Evolutionary conservation across 2,888 invertebrate genomes (phyloP).

Genomic region (Acrocyrtus sp.): DNA sequence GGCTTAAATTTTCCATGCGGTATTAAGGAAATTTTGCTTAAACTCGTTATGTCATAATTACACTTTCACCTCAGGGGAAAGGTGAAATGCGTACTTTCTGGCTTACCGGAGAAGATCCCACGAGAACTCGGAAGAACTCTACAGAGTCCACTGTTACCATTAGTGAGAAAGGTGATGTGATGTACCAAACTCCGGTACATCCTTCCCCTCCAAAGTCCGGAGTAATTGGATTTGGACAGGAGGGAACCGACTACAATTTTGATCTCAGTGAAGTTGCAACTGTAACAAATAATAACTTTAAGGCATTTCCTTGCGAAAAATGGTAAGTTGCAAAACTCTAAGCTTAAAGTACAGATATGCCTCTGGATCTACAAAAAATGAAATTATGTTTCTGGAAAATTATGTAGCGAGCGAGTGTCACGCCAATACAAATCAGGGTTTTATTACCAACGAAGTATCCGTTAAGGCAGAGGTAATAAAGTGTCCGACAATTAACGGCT

Average conservation of each 20-base stretch:
- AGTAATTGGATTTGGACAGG: conserved; percentile 38
- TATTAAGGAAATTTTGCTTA: not conserved
- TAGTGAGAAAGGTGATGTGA: not conserved
- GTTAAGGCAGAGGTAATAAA: conserved; percentile 58
- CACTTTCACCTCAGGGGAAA: conserved; percentile 82
- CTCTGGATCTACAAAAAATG: no score
- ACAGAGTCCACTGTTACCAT: conserved; percentile 24
- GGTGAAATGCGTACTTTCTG: conserved; percentile 81
- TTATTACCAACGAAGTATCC: conserved; percentile 60
- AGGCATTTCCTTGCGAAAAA: conserved; percentile 26
- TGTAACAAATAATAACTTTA: conserved; percentile 30
- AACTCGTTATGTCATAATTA: not conserved
- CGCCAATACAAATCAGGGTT: no score
- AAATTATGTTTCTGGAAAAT: no score
- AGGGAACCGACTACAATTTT: conserved; percentile 25
- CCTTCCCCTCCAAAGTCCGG: conserved; percentile 24
- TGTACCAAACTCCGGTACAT: conserved; percentile 14
- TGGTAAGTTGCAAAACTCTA: conserved; percentile 28
- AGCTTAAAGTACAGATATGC: no score
- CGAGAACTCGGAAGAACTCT: conserved; percentile 46
- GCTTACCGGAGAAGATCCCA: conserved; percentile 73
- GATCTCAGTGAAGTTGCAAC: conserved; percentile 41
- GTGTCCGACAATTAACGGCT: no score
- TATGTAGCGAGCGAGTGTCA: conserved; percentile 19
- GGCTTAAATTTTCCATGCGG: not conserved